Evolutionary conservation across 2,888 invertebrate species (phyloP).

Genomic region (Xanthorhoe designata): DNA sequence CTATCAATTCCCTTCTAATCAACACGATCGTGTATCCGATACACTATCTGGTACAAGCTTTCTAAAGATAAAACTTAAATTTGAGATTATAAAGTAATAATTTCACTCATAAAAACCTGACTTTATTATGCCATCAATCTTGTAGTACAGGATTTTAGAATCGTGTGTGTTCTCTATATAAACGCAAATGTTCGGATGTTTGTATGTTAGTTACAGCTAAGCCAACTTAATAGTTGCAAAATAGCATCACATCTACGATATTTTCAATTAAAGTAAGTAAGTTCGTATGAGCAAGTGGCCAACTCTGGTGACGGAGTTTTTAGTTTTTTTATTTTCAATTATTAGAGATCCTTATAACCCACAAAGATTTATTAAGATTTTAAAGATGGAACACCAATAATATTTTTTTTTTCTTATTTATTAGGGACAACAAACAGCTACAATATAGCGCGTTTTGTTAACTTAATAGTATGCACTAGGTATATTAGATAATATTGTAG

Average conservation of each 20-base stretch:
- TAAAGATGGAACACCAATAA: no score
- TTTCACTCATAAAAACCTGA: slow-evolving; percentile 75
- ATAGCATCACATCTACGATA: neutral
- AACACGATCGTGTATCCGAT: slow-evolving; percentile 73
- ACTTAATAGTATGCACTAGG: no score
- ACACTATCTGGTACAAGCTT: slow-evolving; percentile 80
- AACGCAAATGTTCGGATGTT: neutral
- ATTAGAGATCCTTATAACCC: no score
- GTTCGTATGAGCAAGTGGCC: no score
- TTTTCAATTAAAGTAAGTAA: neutral
- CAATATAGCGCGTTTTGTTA: no score
- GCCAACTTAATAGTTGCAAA: neutral
- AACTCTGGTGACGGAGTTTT: no score
- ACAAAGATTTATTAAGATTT: no score
- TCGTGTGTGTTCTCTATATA: slow-evolving; percentile 66
- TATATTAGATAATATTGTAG: no score
- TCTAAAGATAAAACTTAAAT: slow-evolving; percentile 80
- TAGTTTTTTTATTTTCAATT: no score
- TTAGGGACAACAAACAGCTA: no score
- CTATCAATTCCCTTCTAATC: slow-evolving; percentile 66
- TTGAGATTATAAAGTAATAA: slow-evolving; percentile 79
- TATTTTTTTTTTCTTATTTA: no score
- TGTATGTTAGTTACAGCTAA: neutral
- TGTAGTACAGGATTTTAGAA: slow-evolving; percentile 62
- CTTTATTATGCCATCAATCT: slow-evolving; percentile 83